phyloP scores from a whole-genome alignment of 2,888 invertebrate genomes.

The Sussaba pulchella region DNA sequence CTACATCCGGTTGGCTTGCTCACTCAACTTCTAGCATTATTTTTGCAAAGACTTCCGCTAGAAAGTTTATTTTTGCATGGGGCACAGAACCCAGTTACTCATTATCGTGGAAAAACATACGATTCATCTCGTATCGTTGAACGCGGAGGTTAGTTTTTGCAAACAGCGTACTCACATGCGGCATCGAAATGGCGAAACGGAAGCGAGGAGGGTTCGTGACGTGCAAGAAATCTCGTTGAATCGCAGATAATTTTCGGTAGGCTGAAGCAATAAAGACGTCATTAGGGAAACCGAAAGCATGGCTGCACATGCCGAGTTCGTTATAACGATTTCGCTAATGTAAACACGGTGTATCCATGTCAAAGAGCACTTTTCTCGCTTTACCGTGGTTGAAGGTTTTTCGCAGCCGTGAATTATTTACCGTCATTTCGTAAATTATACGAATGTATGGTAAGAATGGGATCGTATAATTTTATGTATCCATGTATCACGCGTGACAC shows the following conservation, averaged over 20 bases:
- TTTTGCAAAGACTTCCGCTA: conserved; percentile 55
- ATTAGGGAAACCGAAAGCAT: conserved; percentile 16
- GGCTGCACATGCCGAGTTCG: conserved; percentile 26
- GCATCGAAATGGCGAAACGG: conserved; percentile 3
- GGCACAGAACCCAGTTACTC: background rate
- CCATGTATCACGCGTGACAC: background rate
- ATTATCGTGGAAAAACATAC: conserved; percentile 11
- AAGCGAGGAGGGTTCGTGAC: background rate
- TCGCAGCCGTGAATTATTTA: conserved; percentile 22
- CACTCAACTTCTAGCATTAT: conserved; percentile 40
- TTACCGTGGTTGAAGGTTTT: no score
- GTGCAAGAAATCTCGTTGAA: conserved; percentile 30
- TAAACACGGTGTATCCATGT: conserved; percentile 38
- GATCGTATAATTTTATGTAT: conserved; percentile 26
- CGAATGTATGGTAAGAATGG: background rate
- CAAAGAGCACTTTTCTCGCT: conserved; percentile 1
- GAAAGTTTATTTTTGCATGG: conserved; percentile 29
- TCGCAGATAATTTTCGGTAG: conserved; percentile 39
- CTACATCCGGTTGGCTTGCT: conserved; percentile 49
- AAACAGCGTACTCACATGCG: conserved; percentile 20
- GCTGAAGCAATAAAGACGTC: conserved; percentile 45
- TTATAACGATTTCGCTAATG: conserved; percentile 29
- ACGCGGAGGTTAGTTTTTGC: background rate
- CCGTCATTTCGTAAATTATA: conserved; percentile 35
- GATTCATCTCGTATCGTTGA: background rate